Percentiles rank a stretch among this genome's conserved stretches.
These are phyloP conservation scores for Trinorchestia longiramus DNA, from an alignment of 1,140 invertebrate genomes.

Conservation along the genomic window DNA sequence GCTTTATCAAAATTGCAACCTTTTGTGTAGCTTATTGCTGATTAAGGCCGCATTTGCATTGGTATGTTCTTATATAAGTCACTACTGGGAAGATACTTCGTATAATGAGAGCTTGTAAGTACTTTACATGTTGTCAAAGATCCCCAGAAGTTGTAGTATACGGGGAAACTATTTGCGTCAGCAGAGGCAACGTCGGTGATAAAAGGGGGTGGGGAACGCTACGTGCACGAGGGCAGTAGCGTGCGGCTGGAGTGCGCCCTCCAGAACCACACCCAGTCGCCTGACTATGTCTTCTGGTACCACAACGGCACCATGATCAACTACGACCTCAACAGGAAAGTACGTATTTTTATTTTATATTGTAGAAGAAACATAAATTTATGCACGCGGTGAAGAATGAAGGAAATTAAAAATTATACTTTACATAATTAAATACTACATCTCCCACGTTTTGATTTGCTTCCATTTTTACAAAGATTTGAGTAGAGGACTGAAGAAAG, in stretches of 20 bases:
- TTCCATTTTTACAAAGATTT: slow-evolving; percentile 56
- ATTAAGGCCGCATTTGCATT: no score
- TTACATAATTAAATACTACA: neutral
- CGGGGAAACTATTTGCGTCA: neutral
- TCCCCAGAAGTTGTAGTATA: neutral
- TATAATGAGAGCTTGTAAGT: no score
- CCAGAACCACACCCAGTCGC: slow-evolving; percentile 83
- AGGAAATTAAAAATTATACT: neutral
- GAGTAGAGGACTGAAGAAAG: no score
- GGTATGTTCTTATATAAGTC: no score
- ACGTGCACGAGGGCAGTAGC: slow-evolving; percentile 86
- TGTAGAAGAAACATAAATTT: neutral
- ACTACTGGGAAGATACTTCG: no score
- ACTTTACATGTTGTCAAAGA: no score
- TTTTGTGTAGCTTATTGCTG: no score
- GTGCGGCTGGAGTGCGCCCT: slow-evolving; percentile 84
- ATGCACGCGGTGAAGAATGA: neutral
- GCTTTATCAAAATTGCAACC: no score
- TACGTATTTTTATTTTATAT: neutral
- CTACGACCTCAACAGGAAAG: slow-evolving; percentile 63
- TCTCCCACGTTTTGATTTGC: neutral
- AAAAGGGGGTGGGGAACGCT: slow-evolving; percentile 84
- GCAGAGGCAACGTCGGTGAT: slow-evolving; percentile 88
- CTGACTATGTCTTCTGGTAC: slow-evolving; percentile 88
- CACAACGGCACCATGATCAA: slow-evolving; percentile 73